These are phyloP conservation scores for Neoaliturus tenellus DNA, from an alignment of 2,888 invertebrate species.

Conservation along the genomic window DNA sequence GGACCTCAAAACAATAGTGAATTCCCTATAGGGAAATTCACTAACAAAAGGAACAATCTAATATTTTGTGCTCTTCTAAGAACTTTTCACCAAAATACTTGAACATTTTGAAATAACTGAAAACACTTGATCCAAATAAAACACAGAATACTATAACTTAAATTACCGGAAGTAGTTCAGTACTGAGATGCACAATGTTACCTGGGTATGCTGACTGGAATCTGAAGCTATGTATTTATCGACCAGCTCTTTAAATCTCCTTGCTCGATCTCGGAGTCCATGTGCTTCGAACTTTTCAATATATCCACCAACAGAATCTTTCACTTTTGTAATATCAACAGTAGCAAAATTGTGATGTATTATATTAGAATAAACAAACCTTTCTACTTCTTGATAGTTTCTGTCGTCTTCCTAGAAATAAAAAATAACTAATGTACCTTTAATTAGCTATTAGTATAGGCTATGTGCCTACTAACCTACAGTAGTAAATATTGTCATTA, in stretches of 20 bases:
- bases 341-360: slow-evolving; percentile 53
- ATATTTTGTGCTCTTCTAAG: no score
- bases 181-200: no score
- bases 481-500: not conserved
- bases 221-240: slow-evolving; percentile 46
- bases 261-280: slow-evolving; percentile 40
- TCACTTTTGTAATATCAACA: slow-evolving; percentile 25
- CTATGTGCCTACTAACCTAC: not conserved
- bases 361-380: slow-evolving; percentile 38
- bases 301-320: slow-evolving; percentile 38
- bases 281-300: slow-evolving; percentile 48
- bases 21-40: no score
- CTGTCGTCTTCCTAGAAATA: slow-evolving; percentile 37
- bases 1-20: no score
- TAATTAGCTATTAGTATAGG: not conserved
- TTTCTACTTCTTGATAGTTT: slow-evolving; percentile 47
- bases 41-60: no score
- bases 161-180: no score
- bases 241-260: slow-evolving; percentile 35
- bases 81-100: no score
- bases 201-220: slow-evolving; percentile 40
- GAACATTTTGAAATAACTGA: no score
- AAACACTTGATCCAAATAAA: no score
- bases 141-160: no score
- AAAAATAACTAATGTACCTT: no score